Percentiles rank a stretch among this genome's conserved stretches.
Conservation (phyloP, 2,113 vertebrate species). For the Formicarius rufipectus region DNA sequence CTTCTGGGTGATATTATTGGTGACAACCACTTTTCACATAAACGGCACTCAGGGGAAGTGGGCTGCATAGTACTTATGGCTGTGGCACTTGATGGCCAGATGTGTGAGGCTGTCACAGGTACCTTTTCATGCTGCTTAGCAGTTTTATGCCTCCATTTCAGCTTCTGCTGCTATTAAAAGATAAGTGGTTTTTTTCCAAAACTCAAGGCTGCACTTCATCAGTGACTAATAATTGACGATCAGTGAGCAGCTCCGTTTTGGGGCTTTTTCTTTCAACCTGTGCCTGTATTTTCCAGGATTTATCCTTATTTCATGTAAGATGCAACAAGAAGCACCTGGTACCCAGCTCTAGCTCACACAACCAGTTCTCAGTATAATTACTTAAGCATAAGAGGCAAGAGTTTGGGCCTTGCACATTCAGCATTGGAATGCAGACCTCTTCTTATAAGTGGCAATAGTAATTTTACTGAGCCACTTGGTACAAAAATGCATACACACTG, state of each 20-base stretch:
- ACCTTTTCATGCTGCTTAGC: background rate
- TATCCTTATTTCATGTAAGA: background rate
- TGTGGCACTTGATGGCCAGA: background rate
- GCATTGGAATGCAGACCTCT: background rate
- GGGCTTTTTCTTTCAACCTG: background rate
- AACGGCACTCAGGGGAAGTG: background rate
- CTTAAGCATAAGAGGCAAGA: background rate
- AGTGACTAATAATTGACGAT: background rate
- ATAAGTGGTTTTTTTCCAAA: background rate
- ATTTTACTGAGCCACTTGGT: background rate
- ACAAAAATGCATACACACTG: accelerated
- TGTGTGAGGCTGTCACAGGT: background rate
- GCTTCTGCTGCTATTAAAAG: background rate
- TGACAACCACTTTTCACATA: background rate
- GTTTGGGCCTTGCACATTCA: background rate
- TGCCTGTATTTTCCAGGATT: background rate
- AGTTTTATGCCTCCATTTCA: background rate
- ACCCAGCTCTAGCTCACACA: background rate
- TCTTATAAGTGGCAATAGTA: background rate
- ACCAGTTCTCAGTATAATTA: background rate
- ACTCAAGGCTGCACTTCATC: background rate
- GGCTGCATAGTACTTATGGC: background rate
- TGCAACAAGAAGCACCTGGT: background rate
- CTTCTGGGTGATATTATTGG: background rate
- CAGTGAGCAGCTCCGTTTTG: background rate